These are phyloP conservation scores for Drosophila rufa DNA, from an alignment of 1,140 invertebrate genomes.

Conservation along the genomic window DNA sequence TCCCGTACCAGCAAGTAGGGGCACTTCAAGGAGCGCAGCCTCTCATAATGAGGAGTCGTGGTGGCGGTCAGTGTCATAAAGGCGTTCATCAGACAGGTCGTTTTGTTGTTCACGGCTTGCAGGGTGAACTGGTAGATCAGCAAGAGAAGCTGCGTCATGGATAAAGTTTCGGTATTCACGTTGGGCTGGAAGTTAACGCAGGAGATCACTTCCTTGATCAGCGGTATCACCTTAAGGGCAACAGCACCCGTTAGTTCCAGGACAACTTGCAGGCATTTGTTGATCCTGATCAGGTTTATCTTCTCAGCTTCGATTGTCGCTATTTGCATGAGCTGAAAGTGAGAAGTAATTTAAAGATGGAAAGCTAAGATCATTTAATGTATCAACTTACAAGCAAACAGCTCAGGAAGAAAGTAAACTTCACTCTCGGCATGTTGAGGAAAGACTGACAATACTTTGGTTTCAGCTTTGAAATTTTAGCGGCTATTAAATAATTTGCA, in stretches of 20 bases:
- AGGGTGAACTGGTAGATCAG: background rate
- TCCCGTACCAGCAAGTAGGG: constrained; percentile 2
- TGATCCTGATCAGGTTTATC: background rate
- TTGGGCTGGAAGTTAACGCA: background rate
- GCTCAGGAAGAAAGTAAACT: constrained; percentile 4
- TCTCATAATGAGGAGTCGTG: background rate
- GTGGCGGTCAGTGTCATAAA: background rate
- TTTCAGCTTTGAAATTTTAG: background rate
- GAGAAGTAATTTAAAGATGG: no score
- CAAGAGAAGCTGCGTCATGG: background rate
- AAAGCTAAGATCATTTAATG: no score
- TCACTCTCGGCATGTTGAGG: constrained; percentile 1
- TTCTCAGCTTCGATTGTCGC: constrained; percentile 1
- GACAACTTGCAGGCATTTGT: background rate
- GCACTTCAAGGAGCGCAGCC: background rate
- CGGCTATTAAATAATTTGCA: background rate
- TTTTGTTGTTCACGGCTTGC: background rate
- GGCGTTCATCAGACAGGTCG: background rate
- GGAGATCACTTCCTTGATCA: background rate
- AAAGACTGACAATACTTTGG: background rate
- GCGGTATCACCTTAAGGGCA: background rate
- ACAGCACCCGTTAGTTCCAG: background rate
- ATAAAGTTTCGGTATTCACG: background rate
- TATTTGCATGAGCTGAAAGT: constrained; percentile 4
- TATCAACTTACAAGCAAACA: constrained; percentile 17